phyloP scores from a whole-genome alignment of 2,797 vertebrate genomes.

The Sebastes nivosus region DNA sequence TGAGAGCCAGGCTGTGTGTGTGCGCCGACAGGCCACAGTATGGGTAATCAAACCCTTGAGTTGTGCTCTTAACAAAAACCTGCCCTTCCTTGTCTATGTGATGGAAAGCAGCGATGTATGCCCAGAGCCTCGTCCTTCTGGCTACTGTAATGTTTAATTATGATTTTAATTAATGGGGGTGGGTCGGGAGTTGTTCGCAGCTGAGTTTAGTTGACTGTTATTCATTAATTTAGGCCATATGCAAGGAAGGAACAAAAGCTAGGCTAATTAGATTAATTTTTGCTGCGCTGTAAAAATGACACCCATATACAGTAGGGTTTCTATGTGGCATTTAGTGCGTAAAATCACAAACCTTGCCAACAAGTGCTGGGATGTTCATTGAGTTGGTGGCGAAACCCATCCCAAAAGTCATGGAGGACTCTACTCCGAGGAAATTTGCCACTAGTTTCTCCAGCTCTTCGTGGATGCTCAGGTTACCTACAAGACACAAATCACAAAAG shows the following conservation, averaged over 20 bases:
- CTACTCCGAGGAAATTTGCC: constrained; percentile 85
- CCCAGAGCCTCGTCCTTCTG: constrained; percentile 51
- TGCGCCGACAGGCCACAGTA: constrained; percentile 48
- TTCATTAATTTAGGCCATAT: constrained; percentile 65
- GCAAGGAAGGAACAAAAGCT: constrained; percentile 56
- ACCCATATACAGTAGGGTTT: constrained; percentile 6
- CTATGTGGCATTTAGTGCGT: background rate
- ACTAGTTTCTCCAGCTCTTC: constrained; percentile 86
- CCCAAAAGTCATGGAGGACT: constrained; percentile 92
- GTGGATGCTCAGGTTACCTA: constrained; percentile 92
- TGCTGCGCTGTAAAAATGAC: constrained; percentile 10
- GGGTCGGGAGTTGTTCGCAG: constrained; percentile 46
- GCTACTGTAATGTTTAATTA: constrained; percentile 76
- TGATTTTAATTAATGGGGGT: constrained; percentile 72
- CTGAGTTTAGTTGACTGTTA: constrained; percentile 55
- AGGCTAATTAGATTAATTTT: constrained; percentile 57
- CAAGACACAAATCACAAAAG: constrained; percentile 32
- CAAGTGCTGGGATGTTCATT: constrained; percentile 94
- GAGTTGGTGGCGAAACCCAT: constrained; percentile 99
- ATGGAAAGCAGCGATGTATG: constrained; percentile 47
- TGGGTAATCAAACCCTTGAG: constrained; percentile 71
- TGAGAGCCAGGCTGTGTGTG: constrained; percentile 34
- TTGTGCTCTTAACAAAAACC: constrained; percentile 67
- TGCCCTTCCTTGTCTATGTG: constrained; percentile 57
- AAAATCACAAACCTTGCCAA: constrained; percentile 76